phyloP scores from a whole-genome alignment of 1,140 invertebrate genomes.

The Heliconius melpomene region DNA sequence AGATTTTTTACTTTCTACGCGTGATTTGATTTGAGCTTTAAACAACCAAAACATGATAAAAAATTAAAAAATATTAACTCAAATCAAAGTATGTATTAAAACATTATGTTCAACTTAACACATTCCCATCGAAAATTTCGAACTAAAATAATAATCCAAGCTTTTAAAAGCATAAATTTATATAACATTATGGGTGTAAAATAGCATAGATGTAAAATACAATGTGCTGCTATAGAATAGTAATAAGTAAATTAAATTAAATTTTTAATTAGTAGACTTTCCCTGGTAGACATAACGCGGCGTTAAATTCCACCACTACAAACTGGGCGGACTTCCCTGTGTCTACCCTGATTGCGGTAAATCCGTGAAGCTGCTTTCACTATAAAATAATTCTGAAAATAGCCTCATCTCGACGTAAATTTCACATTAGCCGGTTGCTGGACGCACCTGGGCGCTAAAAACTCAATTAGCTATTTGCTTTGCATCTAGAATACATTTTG shows the following conservation, averaged over 20 bases:
- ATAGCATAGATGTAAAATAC: neutral
- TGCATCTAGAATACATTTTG: slow-evolving; percentile 11
- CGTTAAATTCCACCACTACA: no score
- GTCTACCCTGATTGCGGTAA: no score
- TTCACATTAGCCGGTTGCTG: slow-evolving; percentile 3
- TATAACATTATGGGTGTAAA: neutral
- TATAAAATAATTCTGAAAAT: neutral
- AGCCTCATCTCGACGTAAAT: slow-evolving; percentile 10
- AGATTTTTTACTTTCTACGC: no score
- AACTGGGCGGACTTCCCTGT: no score
- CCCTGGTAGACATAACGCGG: no score
- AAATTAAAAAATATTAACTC: no score
- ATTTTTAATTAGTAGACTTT: no score
- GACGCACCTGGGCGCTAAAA: slow-evolving; percentile 10
- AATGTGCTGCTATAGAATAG: neutral
- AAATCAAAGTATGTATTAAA: no score
- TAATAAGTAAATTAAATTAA: neutral
- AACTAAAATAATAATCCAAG: neutral
- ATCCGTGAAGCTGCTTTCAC: neutral
- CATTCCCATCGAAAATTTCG: neutral
- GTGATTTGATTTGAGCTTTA: no score
- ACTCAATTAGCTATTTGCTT: slow-evolving; percentile 13
- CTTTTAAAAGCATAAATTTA: neutral
- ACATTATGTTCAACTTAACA: no score
- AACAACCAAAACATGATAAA: no score